phyloP scores from a whole-genome alignment of 2,797 vertebrate genomes.

The Periparus ater region DNA sequence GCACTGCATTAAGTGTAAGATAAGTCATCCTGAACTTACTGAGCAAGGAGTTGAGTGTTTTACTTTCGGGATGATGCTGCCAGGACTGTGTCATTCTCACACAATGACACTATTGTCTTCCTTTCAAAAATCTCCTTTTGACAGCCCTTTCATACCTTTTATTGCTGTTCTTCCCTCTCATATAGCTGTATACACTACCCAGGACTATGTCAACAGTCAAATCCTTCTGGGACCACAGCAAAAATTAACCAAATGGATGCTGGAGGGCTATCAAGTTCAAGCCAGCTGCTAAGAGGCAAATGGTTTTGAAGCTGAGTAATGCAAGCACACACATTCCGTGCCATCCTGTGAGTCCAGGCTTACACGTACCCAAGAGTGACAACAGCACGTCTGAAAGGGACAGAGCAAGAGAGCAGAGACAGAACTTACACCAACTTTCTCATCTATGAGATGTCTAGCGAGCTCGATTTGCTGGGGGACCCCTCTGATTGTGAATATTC shows the following conservation, averaged over 20 bases:
- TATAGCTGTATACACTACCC: background rate
- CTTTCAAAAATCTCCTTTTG: background rate
- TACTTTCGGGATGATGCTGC: background rate
- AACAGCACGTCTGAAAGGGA: background rate
- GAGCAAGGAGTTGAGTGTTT: background rate
- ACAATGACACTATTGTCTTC: background rate
- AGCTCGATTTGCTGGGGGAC: conserved; percentile 93
- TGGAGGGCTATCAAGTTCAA: background rate
- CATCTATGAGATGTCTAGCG: conserved; percentile 96
- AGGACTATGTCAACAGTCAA: background rate
- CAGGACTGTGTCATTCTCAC: background rate
- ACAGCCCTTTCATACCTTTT: background rate
- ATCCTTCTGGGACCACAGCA: background rate
- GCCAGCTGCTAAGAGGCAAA: background rate
- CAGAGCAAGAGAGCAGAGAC: background rate
- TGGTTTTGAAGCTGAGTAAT: background rate
- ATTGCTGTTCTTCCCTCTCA: background rate
- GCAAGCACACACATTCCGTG: fast-evolving
- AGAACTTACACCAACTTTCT: conserved; percentile 93
- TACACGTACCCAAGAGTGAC: background rate
- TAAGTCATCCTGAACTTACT: background rate
- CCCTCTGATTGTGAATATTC: conserved; percentile 96
- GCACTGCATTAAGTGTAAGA: background rate
- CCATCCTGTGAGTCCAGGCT: background rate
- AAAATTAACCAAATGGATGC: background rate